Evolutionary conservation across 1,140 invertebrate species (phyloP).

Genomic region (Onthophagus taurus): DNA sequence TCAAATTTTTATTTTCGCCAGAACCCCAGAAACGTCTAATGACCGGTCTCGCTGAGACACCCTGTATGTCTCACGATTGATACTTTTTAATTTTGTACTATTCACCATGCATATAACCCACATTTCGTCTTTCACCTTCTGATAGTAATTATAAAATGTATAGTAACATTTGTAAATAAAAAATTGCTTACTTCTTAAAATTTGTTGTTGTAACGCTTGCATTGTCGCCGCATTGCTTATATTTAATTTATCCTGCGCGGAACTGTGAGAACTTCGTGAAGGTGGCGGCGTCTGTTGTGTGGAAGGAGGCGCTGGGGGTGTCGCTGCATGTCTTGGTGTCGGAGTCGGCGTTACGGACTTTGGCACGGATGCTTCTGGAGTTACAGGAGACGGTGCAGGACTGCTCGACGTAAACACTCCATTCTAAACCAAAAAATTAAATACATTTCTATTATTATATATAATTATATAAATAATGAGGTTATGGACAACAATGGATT

Average conservation of each 20-base stretch:
- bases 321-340: constrained; percentile 42
- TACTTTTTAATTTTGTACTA: background rate
- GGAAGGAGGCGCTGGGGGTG: constrained; percentile 35
- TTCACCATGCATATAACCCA: no score
- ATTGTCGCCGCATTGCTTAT: constrained; percentile 60
- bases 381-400: constrained; percentile 36
- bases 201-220: constrained; percentile 69
- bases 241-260: constrained; percentile 53
- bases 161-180: constrained; percentile 3
- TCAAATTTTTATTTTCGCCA: no score
- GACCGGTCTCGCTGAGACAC: no score
- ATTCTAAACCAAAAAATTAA: constrained; percentile 25
- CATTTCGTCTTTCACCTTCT: no score
- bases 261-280: constrained; percentile 30
- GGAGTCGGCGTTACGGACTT: constrained; percentile 46
- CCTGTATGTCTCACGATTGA: background rate
- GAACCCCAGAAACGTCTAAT: no score
- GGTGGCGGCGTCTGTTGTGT: constrained; percentile 31
- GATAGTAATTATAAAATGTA: no score
- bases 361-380: constrained; percentile 41
- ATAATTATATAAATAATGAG: no score
- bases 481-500: no score
- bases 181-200: constrained; percentile 52
- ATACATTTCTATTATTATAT: no score
- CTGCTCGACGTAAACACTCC: constrained; percentile 35